Conservation (phyloP, 2,797 vertebrate species). For the Gymnothorax reevesii region DNA sequence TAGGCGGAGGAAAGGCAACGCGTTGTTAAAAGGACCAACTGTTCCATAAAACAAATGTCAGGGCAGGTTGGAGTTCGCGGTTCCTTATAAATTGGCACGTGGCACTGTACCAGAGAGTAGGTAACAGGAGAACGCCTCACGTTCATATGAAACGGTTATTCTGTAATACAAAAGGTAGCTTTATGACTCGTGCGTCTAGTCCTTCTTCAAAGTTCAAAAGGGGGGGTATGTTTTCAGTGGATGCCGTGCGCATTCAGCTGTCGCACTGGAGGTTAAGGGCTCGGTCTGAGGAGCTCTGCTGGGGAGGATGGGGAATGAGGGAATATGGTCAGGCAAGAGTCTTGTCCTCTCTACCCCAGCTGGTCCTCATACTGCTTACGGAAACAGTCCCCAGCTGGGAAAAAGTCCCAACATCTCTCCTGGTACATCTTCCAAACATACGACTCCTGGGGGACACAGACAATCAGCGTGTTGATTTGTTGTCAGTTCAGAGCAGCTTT, state of each 20-base stretch:
- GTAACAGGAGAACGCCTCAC: constrained; percentile 47
- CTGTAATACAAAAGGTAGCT: constrained; percentile 40
- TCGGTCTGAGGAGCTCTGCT: not conserved
- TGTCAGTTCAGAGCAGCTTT: not conserved
- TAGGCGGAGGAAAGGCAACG: constrained; percentile 75
- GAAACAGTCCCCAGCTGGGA: constrained; percentile 97
- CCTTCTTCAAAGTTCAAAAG: constrained; percentile 37
- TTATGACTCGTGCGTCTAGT: constrained; percentile 37
- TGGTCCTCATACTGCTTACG: constrained; percentile 98
- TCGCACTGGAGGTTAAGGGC: constrained; percentile 37
- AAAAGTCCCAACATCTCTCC: constrained; percentile 97
- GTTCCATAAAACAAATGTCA: constrained; percentile 49
- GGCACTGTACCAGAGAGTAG: constrained; percentile 43
- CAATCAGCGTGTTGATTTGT: not conserved
- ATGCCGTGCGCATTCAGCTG: constrained; percentile 33
- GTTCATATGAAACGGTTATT: constrained; percentile 43
- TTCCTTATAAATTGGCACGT: constrained; percentile 45
- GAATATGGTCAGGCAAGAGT: constrained; percentile 23
- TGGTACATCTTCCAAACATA: constrained; percentile 99
- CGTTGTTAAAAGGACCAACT: constrained; percentile 60
- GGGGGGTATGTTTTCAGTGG: constrained; percentile 22
- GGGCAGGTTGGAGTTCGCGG: constrained; percentile 49
- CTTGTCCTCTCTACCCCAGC: constrained; percentile 76
- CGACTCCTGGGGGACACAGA: constrained; percentile 82
- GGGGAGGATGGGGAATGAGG: not conserved